These are phyloP conservation scores for Micrasema longulum DNA, from an alignment of 1,140 invertebrate genomes.

Conservation along the genomic window DNA sequence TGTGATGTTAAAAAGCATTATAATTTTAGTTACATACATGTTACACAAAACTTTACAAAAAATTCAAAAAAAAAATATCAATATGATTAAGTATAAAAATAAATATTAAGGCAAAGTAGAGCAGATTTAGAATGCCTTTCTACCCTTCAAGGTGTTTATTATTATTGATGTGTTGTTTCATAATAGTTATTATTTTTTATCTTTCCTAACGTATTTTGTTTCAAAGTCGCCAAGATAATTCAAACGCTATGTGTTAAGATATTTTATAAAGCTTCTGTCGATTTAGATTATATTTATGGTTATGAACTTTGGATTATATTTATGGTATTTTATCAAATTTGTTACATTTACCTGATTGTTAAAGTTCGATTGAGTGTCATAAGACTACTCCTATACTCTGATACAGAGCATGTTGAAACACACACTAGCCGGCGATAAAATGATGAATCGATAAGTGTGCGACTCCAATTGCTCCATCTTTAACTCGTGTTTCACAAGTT, in stretches of 20 bases:
- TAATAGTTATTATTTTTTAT: slow-evolving; percentile 30
- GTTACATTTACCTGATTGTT: background rate
- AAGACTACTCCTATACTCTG: slow-evolving; percentile 41
- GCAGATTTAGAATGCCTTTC: slow-evolving; percentile 44
- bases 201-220: slow-evolving; percentile 16
- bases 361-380: slow-evolving; percentile 9
- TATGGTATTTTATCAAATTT: too few relatives aligned
- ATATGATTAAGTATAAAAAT: slow-evolving; percentile 52
- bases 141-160: slow-evolving; percentile 36
- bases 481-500: background rate
- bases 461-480: background rate
- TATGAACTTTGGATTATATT: background rate
- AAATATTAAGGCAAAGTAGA: slow-evolving; percentile 54
- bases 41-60: slow-evolving; percentile 44
- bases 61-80: slow-evolving; percentile 41
- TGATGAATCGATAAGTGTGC: background rate
- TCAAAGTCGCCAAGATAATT: slow-evolving; percentile 10
- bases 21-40: slow-evolving; percentile 48
- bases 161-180: slow-evolving; percentile 35
- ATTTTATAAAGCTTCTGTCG: slow-evolving; percentile 16
- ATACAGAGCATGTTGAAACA: slow-evolving; percentile 50
- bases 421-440: background rate
- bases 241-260: background rate
- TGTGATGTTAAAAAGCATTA: slow-evolving; percentile 54
- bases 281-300: slow-evolving; percentile 15